These are phyloP conservation scores for Argyrosomus japonicus DNA, from an alignment of 2,113 vertebrate genomes.

Conservation along the genomic window DNA sequence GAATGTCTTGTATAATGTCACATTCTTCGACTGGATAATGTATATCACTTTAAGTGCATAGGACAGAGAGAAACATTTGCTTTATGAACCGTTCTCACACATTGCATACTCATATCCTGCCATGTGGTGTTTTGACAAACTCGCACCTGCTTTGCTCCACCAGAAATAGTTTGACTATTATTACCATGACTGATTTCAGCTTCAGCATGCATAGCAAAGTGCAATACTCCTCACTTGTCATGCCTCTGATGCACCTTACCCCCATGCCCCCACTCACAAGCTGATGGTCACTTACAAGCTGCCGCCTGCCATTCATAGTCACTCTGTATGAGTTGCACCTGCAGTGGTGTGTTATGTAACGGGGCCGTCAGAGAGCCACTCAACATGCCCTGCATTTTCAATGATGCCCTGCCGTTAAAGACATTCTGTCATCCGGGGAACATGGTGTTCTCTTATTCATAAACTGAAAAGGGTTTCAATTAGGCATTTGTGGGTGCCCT, in stretches of 20 bases:
- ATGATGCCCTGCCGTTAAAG: slow-evolving; percentile 53
- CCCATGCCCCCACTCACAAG: slow-evolving; percentile 28
- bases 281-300: slow-evolving; percentile 74
- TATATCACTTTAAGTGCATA: not conserved
- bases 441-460: slow-evolving; percentile 70
- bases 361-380: slow-evolving; percentile 17
- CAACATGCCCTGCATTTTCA: slow-evolving; percentile 50
- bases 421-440: slow-evolving; percentile 50
- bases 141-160: slow-evolving; percentile 5
- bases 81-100: slow-evolving; percentile 23
- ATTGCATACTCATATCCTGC: slow-evolving; percentile 11
- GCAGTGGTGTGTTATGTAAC: slow-evolving; percentile 64
- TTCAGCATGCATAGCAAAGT: slow-evolving; percentile 9
- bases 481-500: slow-evolving; percentile 59
- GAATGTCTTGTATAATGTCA: not conserved
- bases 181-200: slow-evolving; percentile 35
- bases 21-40: not conserved
- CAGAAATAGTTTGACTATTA: slow-evolving; percentile 32
- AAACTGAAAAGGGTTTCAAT: slow-evolving; percentile 69
- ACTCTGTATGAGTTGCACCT: slow-evolving; percentile 67
- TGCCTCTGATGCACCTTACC: slow-evolving; percentile 7
- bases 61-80: not conserved
- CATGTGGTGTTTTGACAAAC: slow-evolving; percentile 36
- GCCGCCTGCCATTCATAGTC: slow-evolving; percentile 66
- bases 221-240: slow-evolving; percentile 42